Evolutionary conservation across 2,113 vertebrate species (phyloP).

Genomic region (Caranx melampygus): DNA sequence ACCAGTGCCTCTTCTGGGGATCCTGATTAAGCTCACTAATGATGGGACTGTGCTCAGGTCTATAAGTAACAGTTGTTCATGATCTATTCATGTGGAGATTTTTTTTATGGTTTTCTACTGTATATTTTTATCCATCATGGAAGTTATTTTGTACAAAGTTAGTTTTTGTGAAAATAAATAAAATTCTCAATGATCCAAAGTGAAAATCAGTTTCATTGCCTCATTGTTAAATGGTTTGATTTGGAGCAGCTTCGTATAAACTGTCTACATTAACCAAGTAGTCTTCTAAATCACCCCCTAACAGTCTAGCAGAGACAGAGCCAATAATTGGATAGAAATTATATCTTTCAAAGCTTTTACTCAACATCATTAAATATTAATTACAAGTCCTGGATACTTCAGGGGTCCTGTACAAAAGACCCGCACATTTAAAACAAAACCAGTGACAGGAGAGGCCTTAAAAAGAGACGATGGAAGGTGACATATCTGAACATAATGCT

Average conservation of each 20-base stretch:
- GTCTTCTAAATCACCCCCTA: conserved; percentile 71
- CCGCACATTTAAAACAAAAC: conserved; percentile 77
- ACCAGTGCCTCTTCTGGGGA: not conserved
- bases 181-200: conserved; percentile 43
- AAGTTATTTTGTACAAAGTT: conserved; percentile 78
- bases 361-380: conserved; percentile 80
- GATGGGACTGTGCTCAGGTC: conserved; percentile 18
- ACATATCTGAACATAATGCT: conserved; percentile 84
- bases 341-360: conserved; percentile 75
- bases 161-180: conserved; percentile 67
- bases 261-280: conserved; percentile 73
- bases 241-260: conserved; percentile 71
- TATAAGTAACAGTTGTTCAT: conserved; percentile 23
- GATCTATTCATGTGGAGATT: conserved; percentile 29
- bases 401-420: conserved; percentile 66
- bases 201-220: conserved; percentile 50
- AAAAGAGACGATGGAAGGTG: conserved; percentile 84
- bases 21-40: conserved; percentile 21
- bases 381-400: conserved; percentile 68
- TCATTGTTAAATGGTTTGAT: conserved; percentile 64
- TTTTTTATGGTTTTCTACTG: conserved; percentile 60
- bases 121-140: conserved; percentile 59
- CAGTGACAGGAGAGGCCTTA: conserved; percentile 71
- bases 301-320: conserved; percentile 66
- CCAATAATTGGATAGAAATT: conserved; percentile 78